A percentile compares a stretch with the other conserved stretches of the same genome.
Conservation (phyloP, 1,140 invertebrate species). For the Tribolium madens region DNA sequence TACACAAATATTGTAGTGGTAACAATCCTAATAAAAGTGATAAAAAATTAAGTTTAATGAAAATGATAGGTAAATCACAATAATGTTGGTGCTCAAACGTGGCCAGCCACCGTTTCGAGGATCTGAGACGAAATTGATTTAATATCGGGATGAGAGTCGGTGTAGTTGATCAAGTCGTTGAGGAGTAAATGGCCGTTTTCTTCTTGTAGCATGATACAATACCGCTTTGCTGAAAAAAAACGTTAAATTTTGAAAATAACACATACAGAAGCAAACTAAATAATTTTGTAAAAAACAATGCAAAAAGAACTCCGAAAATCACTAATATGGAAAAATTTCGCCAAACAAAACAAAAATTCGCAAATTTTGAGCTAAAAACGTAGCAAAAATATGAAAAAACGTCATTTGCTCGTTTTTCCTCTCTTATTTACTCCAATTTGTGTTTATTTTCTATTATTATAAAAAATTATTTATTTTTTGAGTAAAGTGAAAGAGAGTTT, state of each 20-base stretch:
- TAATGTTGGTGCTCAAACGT: not conserved
- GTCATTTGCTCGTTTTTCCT: too few relatives aligned
- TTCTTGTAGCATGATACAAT: slow-evolving; percentile 78
- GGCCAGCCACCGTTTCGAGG: slow-evolving; percentile 7
- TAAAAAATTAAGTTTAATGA: slow-evolving; percentile 20
- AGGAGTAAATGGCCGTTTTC: slow-evolving; percentile 74
- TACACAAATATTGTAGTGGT: not conserved
- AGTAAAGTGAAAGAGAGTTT: too few relatives aligned
- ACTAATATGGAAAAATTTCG: too few relatives aligned
- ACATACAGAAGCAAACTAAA: too few relatives aligned
- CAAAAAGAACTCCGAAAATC: too few relatives aligned
- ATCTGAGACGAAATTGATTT: slow-evolving; percentile 67
- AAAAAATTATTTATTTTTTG: too few relatives aligned
- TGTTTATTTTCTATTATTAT: too few relatives aligned
- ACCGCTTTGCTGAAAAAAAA: slow-evolving; percentile 74
- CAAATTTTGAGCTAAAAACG: too few relatives aligned
- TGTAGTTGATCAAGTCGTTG: slow-evolving; percentile 64
- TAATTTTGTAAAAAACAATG: too few relatives aligned
- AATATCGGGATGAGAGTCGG: slow-evolving; percentile 64
- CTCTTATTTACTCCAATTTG: too few relatives aligned
- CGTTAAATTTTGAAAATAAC: slow-evolving; percentile 4
- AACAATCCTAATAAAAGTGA: slow-evolving; percentile 13
- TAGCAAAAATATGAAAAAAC: too few relatives aligned
- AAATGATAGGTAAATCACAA: slow-evolving; percentile 3
- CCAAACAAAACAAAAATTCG: too few relatives aligned